Conservation (phyloP, 2,888 invertebrate genomes). For the Ypsolopha sequella region DNA sequence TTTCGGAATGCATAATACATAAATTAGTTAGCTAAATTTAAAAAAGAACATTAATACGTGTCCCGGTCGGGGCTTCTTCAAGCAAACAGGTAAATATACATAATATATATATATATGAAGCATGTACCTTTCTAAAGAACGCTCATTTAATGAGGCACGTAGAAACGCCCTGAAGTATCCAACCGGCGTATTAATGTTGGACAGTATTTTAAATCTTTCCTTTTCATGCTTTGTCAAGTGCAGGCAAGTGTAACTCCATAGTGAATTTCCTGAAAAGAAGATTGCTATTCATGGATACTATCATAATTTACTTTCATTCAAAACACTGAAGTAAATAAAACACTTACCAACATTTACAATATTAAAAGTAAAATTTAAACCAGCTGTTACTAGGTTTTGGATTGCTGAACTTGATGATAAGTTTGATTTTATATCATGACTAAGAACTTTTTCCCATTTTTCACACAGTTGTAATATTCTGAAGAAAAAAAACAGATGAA, state of each 20-base stretch:
- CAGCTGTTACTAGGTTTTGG: slow-evolving; percentile 59
- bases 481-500: slow-evolving; percentile 3
- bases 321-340: not conserved
- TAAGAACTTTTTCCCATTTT: slow-evolving; percentile 81
- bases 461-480: slow-evolving; percentile 74
- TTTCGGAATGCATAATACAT: no score
- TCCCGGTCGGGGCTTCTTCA: no score
- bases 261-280: slow-evolving; percentile 61
- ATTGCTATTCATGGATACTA: not conserved
- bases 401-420: slow-evolving; percentile 57
- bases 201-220: slow-evolving; percentile 80
- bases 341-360: slow-evolving; percentile 60
- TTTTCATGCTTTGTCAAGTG: slow-evolving; percentile 90
- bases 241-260: slow-evolving; percentile 84
- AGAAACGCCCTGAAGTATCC: slow-evolving; percentile 92
- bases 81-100: not conserved
- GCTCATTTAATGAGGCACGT: slow-evolving; percentile 90
- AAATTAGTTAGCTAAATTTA: no score
- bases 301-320: not conserved
- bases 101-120: not conserved
- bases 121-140: slow-evolving; percentile 80
- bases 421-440: slow-evolving; percentile 80
- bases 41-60: no score
- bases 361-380: slow-evolving; percentile 61
- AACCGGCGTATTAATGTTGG: slow-evolving; percentile 65